Conservation (phyloP, 2,888 invertebrate genomes). For the Rhingia rostrata region DNA sequence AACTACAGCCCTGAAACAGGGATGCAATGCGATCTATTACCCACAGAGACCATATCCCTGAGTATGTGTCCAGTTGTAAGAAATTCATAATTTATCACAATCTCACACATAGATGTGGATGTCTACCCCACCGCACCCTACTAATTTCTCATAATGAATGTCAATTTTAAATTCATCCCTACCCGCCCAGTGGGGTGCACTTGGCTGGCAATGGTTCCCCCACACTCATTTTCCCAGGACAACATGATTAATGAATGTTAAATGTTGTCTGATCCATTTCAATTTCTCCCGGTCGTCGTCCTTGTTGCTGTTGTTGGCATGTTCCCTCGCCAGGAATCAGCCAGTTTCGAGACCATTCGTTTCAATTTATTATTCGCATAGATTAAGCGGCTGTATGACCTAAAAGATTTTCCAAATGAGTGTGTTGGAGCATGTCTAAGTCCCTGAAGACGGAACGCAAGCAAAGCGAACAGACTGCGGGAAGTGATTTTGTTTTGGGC, state of each 20-base stretch:
- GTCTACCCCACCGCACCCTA: not conserved
- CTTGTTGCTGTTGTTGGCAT: constrained; percentile 4
- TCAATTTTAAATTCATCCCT: constrained; percentile 34
- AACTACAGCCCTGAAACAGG: no score
- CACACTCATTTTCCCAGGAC: constrained; percentile 1
- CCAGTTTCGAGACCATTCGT: constrained; percentile 56
- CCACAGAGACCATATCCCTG: not conserved
- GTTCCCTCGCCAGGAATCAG: constrained; percentile 38
- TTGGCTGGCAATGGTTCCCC: not conserved
- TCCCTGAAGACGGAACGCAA: constrained; percentile 6
- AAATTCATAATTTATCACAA: constrained; percentile 55
- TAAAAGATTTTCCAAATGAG: constrained; percentile 49
- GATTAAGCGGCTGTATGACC: constrained; percentile 61
- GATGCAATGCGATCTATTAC: not conserved
- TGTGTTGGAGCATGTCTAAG: not conserved
- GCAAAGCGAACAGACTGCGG: not conserved
- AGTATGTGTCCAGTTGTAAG: constrained; percentile 6
- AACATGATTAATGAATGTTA: constrained; percentile 68
- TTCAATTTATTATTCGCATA: constrained; percentile 65
- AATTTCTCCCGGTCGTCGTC: constrained; percentile 27
- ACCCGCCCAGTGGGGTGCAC: not conserved
- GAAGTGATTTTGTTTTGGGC: constrained; percentile 12
- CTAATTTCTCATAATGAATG: constrained; percentile 26
- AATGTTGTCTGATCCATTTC: constrained; percentile 64
- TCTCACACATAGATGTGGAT: not conserved